phyloP scores from a whole-genome alignment of 2,113 vertebrate genomes.

The Melanotaenia duboulayi region DNA sequence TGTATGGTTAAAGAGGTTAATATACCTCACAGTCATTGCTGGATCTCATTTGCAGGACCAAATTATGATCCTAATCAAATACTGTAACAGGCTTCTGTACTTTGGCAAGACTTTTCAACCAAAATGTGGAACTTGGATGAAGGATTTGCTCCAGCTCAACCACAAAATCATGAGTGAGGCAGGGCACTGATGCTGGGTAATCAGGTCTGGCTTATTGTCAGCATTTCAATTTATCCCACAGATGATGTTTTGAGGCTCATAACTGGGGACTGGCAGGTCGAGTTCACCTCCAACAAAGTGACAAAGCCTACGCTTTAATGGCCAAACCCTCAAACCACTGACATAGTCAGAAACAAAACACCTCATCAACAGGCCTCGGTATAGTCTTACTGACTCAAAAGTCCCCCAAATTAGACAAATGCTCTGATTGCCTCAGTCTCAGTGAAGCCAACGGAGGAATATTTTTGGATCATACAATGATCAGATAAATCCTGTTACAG shows the following conservation, averaged over 20 bases:
- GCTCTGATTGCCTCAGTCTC: no score
- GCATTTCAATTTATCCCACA: not conserved
- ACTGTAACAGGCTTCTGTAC: not conserved
- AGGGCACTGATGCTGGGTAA: not conserved
- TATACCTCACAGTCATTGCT: not conserved
- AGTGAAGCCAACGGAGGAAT: not conserved
- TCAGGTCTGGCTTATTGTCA: not conserved
- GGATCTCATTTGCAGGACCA: not conserved
- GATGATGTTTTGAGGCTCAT: not conserved
- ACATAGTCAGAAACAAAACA: no score
- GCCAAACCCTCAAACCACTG: no score
- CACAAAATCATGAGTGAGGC: not conserved
- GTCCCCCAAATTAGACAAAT: not conserved
- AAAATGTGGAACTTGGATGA: not conserved
- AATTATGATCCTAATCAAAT: conserved; percentile 8
- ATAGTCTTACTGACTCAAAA: no score
- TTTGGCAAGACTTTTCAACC: not conserved
- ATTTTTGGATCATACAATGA: not conserved
- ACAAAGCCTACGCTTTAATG: no score
- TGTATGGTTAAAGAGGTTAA: not conserved
- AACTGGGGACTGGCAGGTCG: not conserved
- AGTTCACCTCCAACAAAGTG: not conserved
- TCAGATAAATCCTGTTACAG: no score
- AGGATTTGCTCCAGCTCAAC: not conserved
- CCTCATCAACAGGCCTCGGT: no score